phyloP scores from a whole-genome alignment of 2,113 vertebrate genomes.

The Cacatua alba region DNA sequence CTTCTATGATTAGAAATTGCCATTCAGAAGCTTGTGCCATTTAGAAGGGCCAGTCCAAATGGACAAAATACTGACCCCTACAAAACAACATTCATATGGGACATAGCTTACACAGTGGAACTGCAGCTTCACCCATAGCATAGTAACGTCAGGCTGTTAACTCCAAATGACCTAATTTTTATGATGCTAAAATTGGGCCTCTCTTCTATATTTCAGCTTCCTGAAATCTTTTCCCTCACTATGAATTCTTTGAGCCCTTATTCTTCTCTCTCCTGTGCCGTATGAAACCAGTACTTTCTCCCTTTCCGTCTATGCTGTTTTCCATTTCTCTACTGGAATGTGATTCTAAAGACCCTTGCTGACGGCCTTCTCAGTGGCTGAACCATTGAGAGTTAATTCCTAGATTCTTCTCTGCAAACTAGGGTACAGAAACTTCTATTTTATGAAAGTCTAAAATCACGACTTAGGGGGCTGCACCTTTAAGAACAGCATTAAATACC shows the following conservation, averaged over 20 bases:
- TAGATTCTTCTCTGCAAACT: not conserved
- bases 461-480: not conserved
- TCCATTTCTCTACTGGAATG: not conserved
- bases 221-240: not conserved
- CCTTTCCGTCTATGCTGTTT: not conserved
- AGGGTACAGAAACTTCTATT: not conserved
- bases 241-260: not conserved
- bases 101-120: not conserved
- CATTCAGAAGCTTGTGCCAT: not conserved
- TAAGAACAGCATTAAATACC: not conserved
- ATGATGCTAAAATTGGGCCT: not conserved
- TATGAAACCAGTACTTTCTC: not conserved
- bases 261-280: not conserved
- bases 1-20: not conserved
- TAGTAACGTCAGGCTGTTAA: not conserved
- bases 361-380: not conserved
- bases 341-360: not conserved
- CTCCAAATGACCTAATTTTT: not conserved
- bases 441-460: not conserved
- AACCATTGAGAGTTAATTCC: not conserved
- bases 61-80: not conserved
- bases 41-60: not conserved
- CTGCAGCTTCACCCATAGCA: not conserved
- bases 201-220: not conserved
- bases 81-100: not conserved